Percentiles rank a stretch among this genome's conserved stretches.
phyloP scores from a whole-genome alignment of 2,888 invertebrate species.

The Nemoura dubitans region DNA sequence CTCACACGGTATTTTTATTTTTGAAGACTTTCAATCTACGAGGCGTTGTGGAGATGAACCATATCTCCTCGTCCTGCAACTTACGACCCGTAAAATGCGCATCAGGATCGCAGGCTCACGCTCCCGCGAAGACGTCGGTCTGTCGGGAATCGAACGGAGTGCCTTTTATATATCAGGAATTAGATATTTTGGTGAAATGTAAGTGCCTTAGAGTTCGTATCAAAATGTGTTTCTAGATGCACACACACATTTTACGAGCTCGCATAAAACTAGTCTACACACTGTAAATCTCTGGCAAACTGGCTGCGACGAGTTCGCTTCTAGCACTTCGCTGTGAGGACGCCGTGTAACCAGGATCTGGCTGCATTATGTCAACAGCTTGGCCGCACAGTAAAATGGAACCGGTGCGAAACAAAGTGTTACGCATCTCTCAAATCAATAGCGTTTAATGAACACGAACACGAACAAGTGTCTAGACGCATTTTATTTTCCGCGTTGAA shows the following conservation, averaged over 20 bases:
- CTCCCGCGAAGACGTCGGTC: not conserved
- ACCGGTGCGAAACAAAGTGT: not conserved
- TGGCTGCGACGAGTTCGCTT: not conserved
- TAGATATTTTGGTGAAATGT: not conserved
- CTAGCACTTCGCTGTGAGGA: not conserved
- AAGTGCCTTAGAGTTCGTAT: slow-evolving; percentile 8
- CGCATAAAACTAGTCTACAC: slow-evolving; percentile 33
- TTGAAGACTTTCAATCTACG: slow-evolving; percentile 7
- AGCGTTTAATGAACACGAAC: not conserved
- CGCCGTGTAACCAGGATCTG: not conserved
- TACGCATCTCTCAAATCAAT: not conserved
- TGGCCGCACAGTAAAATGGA: not conserved
- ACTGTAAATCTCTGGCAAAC: slow-evolving; percentile 8
- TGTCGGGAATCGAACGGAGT: slow-evolving; percentile 24
- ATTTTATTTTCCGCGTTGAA: too few relatives aligned
- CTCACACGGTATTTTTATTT: not conserved
- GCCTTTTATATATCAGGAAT: not conserved
- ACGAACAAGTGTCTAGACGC: not conserved
- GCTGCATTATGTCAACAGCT: slow-evolving; percentile 21
- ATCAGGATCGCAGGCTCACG: not conserved
- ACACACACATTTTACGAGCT: slow-evolving; percentile 31
- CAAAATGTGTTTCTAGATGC: not conserved
- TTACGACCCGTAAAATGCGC: not conserved
- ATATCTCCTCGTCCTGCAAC: not conserved
- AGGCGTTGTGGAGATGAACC: not conserved